Percentiles rank a stretch among this genome's conserved stretches.
Evolutionary conservation across 92 coral and sea anemone genomes (phyloP).

Genomic region (Umimayanthus kanabou): DNA sequence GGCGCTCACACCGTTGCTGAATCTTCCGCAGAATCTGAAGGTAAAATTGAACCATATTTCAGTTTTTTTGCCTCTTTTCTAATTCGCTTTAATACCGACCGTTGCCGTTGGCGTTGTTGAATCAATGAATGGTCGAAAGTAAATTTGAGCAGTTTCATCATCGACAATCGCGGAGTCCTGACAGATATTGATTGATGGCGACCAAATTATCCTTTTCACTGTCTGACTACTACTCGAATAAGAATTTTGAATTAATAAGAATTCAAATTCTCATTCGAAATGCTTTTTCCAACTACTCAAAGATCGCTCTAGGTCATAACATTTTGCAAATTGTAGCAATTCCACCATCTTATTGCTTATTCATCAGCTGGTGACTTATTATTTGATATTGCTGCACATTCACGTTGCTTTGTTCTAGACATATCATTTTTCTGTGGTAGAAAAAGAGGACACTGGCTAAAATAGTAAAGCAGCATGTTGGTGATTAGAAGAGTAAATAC

Average conservation of each 20-base stretch:
- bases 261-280: not conserved
- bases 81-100: not conserved
- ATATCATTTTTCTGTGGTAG: too few relatives aligned
- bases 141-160: not conserved
- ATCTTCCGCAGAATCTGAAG: conserved; percentile 12
- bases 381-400: too few relatives aligned
- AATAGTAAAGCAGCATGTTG: too few relatives aligned
- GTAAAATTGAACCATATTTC: not conserved
- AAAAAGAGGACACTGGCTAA: too few relatives aligned
- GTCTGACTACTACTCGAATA: not conserved
- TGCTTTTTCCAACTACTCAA: not conserved
- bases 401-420: too few relatives aligned
- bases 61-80: not conserved
- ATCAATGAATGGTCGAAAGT: not conserved
- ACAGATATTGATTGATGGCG: too few relatives aligned
- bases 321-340: too few relatives aligned
- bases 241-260: not conserved
- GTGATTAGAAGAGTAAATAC: too few relatives aligned
- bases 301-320: too few relatives aligned
- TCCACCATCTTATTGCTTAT: too few relatives aligned
- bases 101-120: too few relatives aligned
- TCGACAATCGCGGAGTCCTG: not conserved
- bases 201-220: not conserved
- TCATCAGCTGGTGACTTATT: too few relatives aligned
- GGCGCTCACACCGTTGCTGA: conserved; percentile 4